Evolutionary conservation across 92 coral and sea anemone species (phyloP), one percentile per base, ranked within the genome.

Genomic region (Phenganax marumi): DNA sequence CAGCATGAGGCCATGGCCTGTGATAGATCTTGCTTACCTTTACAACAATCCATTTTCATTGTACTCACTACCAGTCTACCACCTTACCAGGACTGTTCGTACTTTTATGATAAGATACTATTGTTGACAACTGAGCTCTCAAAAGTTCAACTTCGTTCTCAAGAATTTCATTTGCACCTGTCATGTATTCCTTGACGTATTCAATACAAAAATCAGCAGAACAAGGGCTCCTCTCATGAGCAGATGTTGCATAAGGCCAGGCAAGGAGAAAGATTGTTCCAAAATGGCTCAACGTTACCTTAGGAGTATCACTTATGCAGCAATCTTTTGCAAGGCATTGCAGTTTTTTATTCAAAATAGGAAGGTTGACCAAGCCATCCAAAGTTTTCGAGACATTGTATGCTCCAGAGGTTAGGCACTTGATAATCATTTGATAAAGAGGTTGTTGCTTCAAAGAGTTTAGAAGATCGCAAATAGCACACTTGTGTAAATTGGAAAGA

Each of bases 181-280:
- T 26, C 68, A 76, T 56, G 51, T 76, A 53, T 24, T 76, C 68
- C 52, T n/a, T 14, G 1, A 54, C 17, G 54, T 76, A 76, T 23
- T 56, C 68, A 12, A 50, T 0, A 10, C 23, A 55, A 33, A 76
- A 24, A 54, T 47, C 52, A n/a, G 68, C 68, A 50, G 54, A 22
- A 0, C 52, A 25, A 6, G 10, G 5, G 12, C 17, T 74, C 13
- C 18, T 57, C 8, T 33, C 4, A 3, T 39, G 65, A 13, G 26
- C 2, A 17, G 23, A 9, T 2, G n/a, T 50, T 21, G 62, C n/a
- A 56, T 76, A 76, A 24, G 81, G 81, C 81, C 81, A 76, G 19
- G 81, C 62, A 12, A 76, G 68, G 10, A 76, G 81, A 1, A 76
- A 12, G 68, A 76, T 76, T 54, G 81, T 76, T 0, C 25, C 81